phyloP scores from a whole-genome alignment of 2,113 vertebrate species.

The Leptobrachium ailaonicum region DNA sequence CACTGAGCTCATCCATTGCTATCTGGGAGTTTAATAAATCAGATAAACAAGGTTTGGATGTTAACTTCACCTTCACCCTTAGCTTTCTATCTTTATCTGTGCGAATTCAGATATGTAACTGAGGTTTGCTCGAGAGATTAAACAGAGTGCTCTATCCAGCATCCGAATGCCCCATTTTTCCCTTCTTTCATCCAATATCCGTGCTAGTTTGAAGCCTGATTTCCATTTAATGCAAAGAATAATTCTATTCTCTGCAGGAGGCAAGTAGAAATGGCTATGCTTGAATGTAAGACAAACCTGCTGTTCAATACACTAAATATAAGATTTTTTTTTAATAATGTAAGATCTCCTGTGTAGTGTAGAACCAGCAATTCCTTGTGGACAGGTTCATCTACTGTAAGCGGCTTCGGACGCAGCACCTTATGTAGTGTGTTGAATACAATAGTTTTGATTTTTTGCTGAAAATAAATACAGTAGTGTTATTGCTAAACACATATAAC shows the following conservation, averaged over 20 bases:
- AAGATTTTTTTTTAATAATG: constrained; percentile 22
- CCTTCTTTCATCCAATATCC: constrained; percentile 28
- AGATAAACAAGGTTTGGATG: constrained; percentile 14
- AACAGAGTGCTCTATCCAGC: constrained; percentile 11
- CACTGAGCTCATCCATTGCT: no score
- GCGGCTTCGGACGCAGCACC: constrained; percentile 4
- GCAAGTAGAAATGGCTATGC: constrained; percentile 37
- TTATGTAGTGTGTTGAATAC: no score
- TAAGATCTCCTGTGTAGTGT: constrained; percentile 8
- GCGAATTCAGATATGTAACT: constrained; percentile 15
- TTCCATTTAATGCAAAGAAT: constrained; percentile 47
- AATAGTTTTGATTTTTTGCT: no score
- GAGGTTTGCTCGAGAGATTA: constrained; percentile 17
- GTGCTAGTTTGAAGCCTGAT: constrained; percentile 34
- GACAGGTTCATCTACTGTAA: constrained; percentile 34
- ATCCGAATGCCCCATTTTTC: constrained; percentile 31
- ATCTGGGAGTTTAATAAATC: background rate
- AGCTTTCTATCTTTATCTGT: constrained; percentile 8
- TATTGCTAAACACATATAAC: no score
- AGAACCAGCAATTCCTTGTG: constrained; percentile 16
- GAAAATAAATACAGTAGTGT: no score
- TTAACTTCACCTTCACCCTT: background rate
- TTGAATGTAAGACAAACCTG: constrained; percentile 31
- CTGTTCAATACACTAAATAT: constrained; percentile 38
- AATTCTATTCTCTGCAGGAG: constrained; percentile 39